A percentile compares a stretch with the other conserved stretches of the same genome.
Evolutionary conservation across 2,113 vertebrate species (phyloP).

Genomic region (Pelobates fuscus): DNA sequence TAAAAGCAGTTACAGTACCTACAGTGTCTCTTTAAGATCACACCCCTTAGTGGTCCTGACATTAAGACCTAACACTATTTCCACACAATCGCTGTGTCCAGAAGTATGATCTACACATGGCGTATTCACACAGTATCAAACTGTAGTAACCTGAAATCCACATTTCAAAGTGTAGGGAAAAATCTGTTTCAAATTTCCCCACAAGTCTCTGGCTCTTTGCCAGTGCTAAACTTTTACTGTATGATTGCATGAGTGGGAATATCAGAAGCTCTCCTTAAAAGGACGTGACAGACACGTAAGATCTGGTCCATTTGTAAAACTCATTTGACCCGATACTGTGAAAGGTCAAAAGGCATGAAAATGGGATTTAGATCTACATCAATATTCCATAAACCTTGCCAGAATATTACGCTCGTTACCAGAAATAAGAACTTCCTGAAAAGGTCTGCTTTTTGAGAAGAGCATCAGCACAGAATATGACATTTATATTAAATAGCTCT

Average conservation of each 20-base stretch:
- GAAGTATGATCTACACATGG: no score
- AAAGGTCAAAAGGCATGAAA: constrained; percentile 1
- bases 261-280: constrained; percentile 62
- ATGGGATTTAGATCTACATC: neutral
- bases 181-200: constrained; percentile 63
- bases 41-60: no score
- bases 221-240: constrained; percentile 61
- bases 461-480: no score
- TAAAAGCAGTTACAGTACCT: no score
- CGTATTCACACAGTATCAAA: no score
- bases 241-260: constrained; percentile 55
- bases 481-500: no score
- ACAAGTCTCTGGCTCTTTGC: constrained; percentile 57
- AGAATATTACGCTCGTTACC: neutral
- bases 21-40: no score
- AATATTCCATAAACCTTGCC: constrained; percentile 2
- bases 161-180: no score
- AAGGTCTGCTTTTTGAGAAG: no score
- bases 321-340: neutral
- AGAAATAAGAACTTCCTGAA: neutral
- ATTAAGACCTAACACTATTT: no score
- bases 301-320: neutral
- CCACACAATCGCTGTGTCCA: no score
- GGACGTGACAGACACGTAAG: constrained; percentile 31
- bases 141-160: no score